These are phyloP conservation scores for Gallinago jamesoni DNA, from an alignment of 2,113 vertebrate genomes.

Conservation along the genomic window DNA sequence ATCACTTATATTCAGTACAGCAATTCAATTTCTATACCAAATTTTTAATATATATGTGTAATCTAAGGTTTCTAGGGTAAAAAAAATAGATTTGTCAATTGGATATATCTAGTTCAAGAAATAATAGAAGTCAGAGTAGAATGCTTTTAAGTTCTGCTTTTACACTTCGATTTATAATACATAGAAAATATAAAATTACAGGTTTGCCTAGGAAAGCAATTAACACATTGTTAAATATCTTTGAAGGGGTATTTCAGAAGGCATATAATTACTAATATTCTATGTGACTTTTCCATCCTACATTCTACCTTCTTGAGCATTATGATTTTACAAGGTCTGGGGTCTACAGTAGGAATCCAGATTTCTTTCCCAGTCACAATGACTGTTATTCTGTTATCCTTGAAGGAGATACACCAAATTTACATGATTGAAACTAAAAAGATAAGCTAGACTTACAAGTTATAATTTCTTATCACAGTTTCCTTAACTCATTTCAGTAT, in stretches of 20 bases:
- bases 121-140: not conserved
- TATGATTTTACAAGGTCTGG: not conserved
- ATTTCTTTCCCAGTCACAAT: not conserved
- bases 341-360: not conserved
- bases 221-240: not conserved
- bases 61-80: not conserved
- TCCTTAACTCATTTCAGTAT: not conserved
- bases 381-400: not conserved
- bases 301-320: not conserved
- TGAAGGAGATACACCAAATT: not conserved
- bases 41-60: not conserved
- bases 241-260: not conserved
- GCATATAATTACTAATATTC: not conserved
- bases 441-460: not conserved
- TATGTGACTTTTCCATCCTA: not conserved
- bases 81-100: not conserved
- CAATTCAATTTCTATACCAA: not conserved
- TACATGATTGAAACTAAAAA: not conserved
- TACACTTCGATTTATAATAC: not conserved
- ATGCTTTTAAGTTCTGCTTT: not conserved
- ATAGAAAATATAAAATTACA: not conserved
- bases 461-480: not conserved
- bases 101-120: not conserved
- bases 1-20: not conserved
- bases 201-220: not conserved